Base-by-base conservation (phyloP, 2,888 invertebrate species). In the Pollenia griseotomentosa region DNA sequence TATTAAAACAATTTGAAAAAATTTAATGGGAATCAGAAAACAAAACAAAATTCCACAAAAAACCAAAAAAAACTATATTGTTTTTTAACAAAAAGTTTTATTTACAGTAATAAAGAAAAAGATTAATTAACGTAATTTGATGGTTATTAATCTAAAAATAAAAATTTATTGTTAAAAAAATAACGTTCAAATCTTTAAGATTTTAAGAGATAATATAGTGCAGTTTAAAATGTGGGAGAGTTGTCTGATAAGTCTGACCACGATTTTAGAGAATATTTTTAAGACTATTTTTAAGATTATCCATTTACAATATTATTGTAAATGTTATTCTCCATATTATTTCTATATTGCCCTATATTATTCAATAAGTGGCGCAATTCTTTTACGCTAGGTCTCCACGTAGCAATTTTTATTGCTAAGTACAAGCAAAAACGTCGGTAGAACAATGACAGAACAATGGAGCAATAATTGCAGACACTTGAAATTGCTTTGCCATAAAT, bases 51-150 rank as follows among this genome's bases (percentile, higher is more conserved):
- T 0, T 0, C 46, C 9, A 66, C n/a, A 66, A 19, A 1, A 33
- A 51, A 33, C 48, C 51, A 66, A 19, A 11, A 7, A 19, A 11
- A 7, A 7, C 33, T 14, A 55, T 23, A 40, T 10, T 53, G 7
- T 19, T 14, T 70, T 51, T 70, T 70, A 51, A 40, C 23, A 68
- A 51, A 68, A 68, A 48, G 11, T 11, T 70, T 11, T 14, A 53
- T 57, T 75, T n/a, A 14, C 51, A 33, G 16, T 16, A 73, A 77
- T 40, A 33, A 10, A 42, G 19, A 78, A 57, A 68, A 68, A 57
- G 23, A 57, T 68, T 61, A 70, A 70, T 70, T 70, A 75, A 75
- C 51, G 4, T 44, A 40, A 51, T 75, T 75, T 63, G 33, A 23
- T 61, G 46, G 61, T 33, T 40, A 74, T 61, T 48, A 40, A 74